Conservation (phyloP, 2,797 vertebrate species). For the Euthynnus affinis region DNA sequence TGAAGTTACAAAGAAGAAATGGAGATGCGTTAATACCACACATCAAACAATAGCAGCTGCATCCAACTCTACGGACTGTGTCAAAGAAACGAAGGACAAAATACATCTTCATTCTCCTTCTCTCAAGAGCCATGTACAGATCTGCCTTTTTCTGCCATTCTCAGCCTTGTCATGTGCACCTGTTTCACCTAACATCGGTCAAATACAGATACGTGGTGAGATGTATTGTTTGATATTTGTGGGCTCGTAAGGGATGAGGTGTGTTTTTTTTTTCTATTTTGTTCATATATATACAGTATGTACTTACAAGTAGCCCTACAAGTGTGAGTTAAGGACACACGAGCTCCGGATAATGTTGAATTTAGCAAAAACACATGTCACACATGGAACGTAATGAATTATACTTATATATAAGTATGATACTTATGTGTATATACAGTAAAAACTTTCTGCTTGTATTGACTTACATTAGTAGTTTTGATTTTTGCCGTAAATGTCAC, state of each 20-base stretch:
- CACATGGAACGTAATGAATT: slow-evolving; percentile 48
- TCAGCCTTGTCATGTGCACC: slow-evolving; percentile 70
- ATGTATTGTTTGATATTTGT: slow-evolving; percentile 24
- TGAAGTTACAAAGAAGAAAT: slow-evolving; percentile 71
- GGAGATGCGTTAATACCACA: slow-evolving; percentile 54
- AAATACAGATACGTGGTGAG: slow-evolving; percentile 43
- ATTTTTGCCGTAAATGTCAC: slow-evolving; percentile 61
- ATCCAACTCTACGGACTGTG: slow-evolving; percentile 61
- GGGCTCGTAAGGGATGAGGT: slow-evolving; percentile 15
- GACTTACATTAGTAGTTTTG: slow-evolving; percentile 53
- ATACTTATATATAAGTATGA: slow-evolving; percentile 37
- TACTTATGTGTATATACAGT: slow-evolving; percentile 71
- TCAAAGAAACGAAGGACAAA: slow-evolving; percentile 58
- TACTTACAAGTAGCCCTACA: slow-evolving; percentile 20
- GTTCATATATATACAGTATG: slow-evolving; percentile 35
- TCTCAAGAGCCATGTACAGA: slow-evolving; percentile 68
- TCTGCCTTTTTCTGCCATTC: slow-evolving; percentile 74
- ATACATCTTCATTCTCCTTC: slow-evolving; percentile 57
- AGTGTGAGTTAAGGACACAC: slow-evolving; percentile 12
- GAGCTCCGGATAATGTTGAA: slow-evolving; percentile 43
- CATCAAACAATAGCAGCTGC: slow-evolving; percentile 53
- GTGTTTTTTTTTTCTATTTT: slow-evolving; percentile 49
- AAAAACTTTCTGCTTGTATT: slow-evolving; percentile 58
- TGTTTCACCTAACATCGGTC: slow-evolving; percentile 55
- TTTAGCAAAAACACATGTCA: slow-evolving; percentile 43